These are phyloP conservation scores for Drosophila simulans DNA, from an alignment of 1,140 invertebrate species.

Conservation along the genomic window DNA sequence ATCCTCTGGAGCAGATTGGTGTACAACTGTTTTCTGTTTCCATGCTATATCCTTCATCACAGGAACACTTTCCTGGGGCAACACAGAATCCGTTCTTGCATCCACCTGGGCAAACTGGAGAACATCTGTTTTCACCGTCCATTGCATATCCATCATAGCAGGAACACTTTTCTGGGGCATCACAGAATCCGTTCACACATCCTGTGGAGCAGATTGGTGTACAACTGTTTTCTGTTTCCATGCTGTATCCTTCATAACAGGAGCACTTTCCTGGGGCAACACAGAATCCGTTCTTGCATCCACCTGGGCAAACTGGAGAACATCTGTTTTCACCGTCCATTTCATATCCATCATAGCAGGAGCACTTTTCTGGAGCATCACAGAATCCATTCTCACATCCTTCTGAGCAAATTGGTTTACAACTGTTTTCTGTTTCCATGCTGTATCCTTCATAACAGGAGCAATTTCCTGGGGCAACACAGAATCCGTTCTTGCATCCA, in stretches of 20 bases:
- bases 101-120: neutral
- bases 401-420: conserved; percentile 5
- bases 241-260: conserved; percentile 1
- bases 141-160: conserved; percentile 10
- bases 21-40: conserved; percentile 4
- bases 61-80: conserved; percentile 16
- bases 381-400: conserved; percentile 26
- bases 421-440: conserved; percentile 1
- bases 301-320: conserved; percentile 4
- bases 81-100: conserved; percentile 29
- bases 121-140: conserved; percentile 1
- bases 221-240: conserved; percentile 8
- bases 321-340: conserved; percentile 2
- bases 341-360: conserved; percentile 6
- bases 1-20: neutral
- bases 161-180: conserved; percentile 15
- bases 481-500: conserved; percentile 11
- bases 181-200: conserved; percentile 23
- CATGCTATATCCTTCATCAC: neutral
- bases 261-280: conserved; percentile 11
- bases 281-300: neutral
- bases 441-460: conserved; percentile 2
- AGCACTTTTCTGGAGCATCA: conserved; percentile 12
- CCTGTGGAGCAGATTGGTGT: conserved; percentile 1
- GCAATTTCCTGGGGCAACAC: conserved; percentile 13